phyloP scores from a whole-genome alignment of 2,797 vertebrate species.

The Semotilus atromaculatus region DNA sequence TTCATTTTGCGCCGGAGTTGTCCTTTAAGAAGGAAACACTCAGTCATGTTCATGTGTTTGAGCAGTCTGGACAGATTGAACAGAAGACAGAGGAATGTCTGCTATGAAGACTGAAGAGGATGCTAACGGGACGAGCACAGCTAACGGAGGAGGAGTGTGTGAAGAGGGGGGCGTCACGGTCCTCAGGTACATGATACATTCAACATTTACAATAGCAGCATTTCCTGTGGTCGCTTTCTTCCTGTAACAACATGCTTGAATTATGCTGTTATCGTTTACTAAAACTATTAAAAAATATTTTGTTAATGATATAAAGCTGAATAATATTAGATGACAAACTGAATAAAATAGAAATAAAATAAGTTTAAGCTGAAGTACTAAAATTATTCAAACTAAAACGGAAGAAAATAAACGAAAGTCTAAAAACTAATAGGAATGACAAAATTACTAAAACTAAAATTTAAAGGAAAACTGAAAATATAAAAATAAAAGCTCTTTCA shows the following conservation, averaged over 20 bases:
- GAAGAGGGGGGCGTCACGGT: slow-evolving; percentile 34
- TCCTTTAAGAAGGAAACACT: not conserved
- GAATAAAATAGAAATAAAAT: not conserved
- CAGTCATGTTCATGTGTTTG: not conserved
- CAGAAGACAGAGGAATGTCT: slow-evolving; percentile 35
- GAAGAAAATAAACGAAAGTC: too few relatives aligned
- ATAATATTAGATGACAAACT: not conserved
- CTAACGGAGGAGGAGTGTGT: slow-evolving; percentile 20
- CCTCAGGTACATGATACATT: not conserved
- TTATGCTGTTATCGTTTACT: not conserved
- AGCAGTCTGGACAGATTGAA: not conserved
- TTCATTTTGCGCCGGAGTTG: too few relatives aligned
- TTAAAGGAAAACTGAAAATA: too few relatives aligned
- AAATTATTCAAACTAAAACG: not conserved
- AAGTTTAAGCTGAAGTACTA: not conserved
- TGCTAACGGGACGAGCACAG: slow-evolving; percentile 18
- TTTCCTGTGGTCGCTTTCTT: not conserved
- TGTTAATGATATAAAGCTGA: not conserved
- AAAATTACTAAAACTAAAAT: too few relatives aligned
- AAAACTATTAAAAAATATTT: not conserved
- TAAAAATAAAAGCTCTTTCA: too few relatives aligned
- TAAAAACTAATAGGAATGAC: too few relatives aligned
- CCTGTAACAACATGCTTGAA: not conserved
- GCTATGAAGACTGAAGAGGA: slow-evolving; percentile 40
- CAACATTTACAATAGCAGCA: not conserved